Conservation (phyloP, 1,140 invertebrate genomes). For the Dolichoris vasculosae region DNA sequence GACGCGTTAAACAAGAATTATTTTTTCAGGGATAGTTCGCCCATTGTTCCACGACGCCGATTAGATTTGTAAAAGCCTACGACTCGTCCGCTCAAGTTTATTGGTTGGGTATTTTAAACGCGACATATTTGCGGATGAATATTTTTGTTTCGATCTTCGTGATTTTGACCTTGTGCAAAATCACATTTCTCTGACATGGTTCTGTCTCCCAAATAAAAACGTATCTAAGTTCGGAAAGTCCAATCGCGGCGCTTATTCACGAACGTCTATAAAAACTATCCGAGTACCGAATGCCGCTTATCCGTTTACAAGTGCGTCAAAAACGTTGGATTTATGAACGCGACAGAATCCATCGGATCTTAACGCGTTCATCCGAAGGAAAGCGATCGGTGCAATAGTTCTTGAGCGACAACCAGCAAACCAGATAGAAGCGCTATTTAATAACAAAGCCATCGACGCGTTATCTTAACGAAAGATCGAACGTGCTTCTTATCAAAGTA, state of each 20-base stretch:
- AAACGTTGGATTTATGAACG: background rate
- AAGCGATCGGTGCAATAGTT: too few species aligned
- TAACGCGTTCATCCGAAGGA: background rate
- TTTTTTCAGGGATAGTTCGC: constrained; percentile 39
- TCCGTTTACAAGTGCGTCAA: background rate
- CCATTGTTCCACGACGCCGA: constrained; percentile 27
- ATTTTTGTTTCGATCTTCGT: background rate
- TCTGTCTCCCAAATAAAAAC: background rate
- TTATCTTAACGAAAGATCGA: background rate
- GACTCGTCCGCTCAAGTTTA: constrained; percentile 2
- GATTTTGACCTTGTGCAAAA: constrained; percentile 6
- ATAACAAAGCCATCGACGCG: too few species aligned
- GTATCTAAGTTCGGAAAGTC: background rate
- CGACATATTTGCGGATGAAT: background rate
- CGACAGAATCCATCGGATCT: background rate
- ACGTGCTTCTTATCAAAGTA: background rate
- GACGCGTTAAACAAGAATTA: constrained; percentile 49
- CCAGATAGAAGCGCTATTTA: too few species aligned
- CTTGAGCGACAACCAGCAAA: too few species aligned
- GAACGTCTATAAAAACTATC: background rate
- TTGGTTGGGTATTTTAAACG: constrained; percentile 8
- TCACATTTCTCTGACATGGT: background rate
- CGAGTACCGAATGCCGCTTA: background rate
- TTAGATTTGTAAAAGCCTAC: constrained; percentile 32
- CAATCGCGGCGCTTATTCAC: background rate